These are phyloP conservation scores for Leptura quadrifasciata DNA, from an alignment of 2,888 invertebrate genomes.

Conservation along the genomic window DNA sequence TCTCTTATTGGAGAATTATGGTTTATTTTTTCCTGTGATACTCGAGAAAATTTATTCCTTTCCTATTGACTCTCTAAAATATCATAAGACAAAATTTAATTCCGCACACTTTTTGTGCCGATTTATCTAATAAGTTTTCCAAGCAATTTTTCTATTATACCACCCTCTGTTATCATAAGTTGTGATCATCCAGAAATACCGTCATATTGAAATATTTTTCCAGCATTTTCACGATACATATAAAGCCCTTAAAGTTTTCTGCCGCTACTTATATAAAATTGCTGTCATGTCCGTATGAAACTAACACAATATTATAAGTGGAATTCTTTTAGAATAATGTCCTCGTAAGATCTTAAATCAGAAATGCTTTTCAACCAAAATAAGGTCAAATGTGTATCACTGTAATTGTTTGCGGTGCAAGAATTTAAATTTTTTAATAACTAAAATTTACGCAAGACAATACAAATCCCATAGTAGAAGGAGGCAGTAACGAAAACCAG, in stretches of 20 bases:
- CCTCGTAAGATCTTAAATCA: conserved; percentile 26
- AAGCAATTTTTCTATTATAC: not conserved
- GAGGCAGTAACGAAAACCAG: no score
- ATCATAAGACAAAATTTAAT: conserved; percentile 23
- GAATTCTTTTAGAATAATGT: conserved; percentile 50
- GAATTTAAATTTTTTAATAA: no score
- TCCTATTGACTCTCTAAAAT: conserved; percentile 14
- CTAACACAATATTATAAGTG: conserved; percentile 55
- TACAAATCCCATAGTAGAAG: no score
- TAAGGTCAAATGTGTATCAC: not conserved
- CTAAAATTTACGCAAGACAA: no score
- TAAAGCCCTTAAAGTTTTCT: conserved; percentile 57
- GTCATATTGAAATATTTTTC: conserved; percentile 14
- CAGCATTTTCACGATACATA: conserved; percentile 5
- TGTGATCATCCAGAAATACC: not conserved
- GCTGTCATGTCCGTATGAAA: conserved; percentile 65
- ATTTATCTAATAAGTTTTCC: no score
- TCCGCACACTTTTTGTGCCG: not conserved
- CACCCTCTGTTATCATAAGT: conserved; percentile 12
- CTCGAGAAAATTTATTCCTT: conserved; percentile 21
- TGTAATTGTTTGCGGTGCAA: not conserved
- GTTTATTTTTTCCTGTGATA: conserved; percentile 26
- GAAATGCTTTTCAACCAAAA: not conserved
- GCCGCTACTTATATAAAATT: conserved; percentile 64
- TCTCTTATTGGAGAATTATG: conserved; percentile 29